These are phyloP conservation scores for Apodemia zela DNA, from an alignment of 2,888 invertebrate genomes.

Conservation along the genomic window DNA sequence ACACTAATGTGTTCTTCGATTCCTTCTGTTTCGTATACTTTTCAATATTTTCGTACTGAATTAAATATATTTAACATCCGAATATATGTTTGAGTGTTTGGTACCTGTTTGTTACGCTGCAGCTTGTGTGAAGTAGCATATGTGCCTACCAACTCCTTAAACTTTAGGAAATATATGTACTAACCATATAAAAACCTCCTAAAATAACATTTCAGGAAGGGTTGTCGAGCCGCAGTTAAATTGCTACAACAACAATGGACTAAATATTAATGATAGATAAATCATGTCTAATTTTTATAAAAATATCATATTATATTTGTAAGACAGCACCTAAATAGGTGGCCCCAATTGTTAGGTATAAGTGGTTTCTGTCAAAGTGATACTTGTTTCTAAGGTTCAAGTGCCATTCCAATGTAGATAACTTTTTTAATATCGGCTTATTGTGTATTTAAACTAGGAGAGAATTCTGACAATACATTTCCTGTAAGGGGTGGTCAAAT, in stretches of 20 bases:
- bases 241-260: conserved; percentile 6
- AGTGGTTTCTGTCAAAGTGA: conserved; percentile 9
- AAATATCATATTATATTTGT: conserved; percentile 1
- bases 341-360: conserved; percentile 6
- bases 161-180: not conserved
- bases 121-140: not conserved
- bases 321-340: not conserved
- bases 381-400: conserved; percentile 14
- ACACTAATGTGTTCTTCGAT: no score
- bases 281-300: conserved; percentile 10
- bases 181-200: conserved; percentile 22
- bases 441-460: not conserved
- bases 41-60: no score
- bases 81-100: not conserved
- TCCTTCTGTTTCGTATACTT: no score
- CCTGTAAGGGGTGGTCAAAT: not conserved
- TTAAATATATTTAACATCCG: no score
- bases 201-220: conserved; percentile 64
- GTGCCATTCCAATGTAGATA: conserved; percentile 8
- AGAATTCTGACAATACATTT: not conserved
- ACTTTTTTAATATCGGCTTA: not conserved
- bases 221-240: conserved; percentile 61
- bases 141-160: not conserved
- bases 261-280: not conserved
- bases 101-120: not conserved